Evolutionary conservation across 2,113 vertebrate genomes (phyloP), one percentile per base, ranked within the genome.

Genomic region (Marmota monax): DNA sequence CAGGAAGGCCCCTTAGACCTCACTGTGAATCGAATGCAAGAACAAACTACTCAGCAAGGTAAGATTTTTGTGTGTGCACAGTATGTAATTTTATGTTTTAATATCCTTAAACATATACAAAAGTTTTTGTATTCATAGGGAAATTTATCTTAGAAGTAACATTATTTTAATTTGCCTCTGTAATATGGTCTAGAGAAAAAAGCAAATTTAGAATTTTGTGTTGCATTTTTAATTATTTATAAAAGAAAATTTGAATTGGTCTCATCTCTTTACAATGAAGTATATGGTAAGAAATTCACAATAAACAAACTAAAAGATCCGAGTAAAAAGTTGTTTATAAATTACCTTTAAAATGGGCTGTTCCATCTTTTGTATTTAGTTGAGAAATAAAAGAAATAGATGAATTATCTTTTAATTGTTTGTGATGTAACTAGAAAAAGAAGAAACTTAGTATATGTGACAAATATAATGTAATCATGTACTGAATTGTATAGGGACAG

Each of bases 1-100:
- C 98, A 99, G 95, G 99, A 99, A 96, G 98, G 99, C 97, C 99
- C 99, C 96, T 98, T 99, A 98, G 99, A 99, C 99, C 99, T 99
- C 98, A 99, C 99, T 98, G 99, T 99, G 98, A 99, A 99, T 99
- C 99, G 99, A 97, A 98, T 97, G 97, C 99, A 99, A 98, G 98
- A 98, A 97, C 98, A 99, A 98, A 98, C 98, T 96, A 98, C 98
- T 98, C 99, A 99, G 98, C 98, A 99, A 99, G 99, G 99, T 99
- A 98, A 98, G 97, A 61, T 7, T 92, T 84, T 97, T 0, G 70
- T 92, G 1, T 90, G 32, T 65, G 18, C 91, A 5, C 78, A 11
- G 83, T 79, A 32, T 39, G 5, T 83, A 63, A 37, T 77, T 90
- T 93, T 78, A 27, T 83, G 39, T 91, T 85, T 84, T 94, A 86